A percentile compares a stretch with the other conserved stretches of the same genome.
Evolutionary conservation across 2,113 vertebrate species (phyloP).

Genomic region (Anhinga rufa): DNA sequence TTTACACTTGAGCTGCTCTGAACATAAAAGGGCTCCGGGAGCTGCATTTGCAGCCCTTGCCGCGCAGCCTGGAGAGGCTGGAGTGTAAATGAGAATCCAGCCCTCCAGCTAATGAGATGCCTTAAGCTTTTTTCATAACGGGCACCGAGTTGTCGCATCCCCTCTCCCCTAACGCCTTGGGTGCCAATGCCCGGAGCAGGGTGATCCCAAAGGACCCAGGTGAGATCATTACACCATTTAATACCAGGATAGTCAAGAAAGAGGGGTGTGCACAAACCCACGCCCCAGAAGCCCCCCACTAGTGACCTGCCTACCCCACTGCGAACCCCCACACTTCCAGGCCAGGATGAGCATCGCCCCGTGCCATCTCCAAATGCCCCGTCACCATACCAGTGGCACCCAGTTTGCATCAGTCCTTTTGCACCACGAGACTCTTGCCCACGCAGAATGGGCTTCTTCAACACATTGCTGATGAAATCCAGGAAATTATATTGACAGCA

Average conservation of each 20-base stretch:
- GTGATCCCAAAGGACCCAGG: background rate
- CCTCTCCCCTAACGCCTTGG: rapidly evolving
- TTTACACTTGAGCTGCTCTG: constrained; percentile 23
- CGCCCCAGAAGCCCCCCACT: rapidly evolving
- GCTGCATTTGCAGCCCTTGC: background rate
- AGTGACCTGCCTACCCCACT: background rate
- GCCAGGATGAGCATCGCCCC: background rate
- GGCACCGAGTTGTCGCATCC: rapidly evolving
- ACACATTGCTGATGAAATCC: background rate
- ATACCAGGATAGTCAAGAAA: background rate
- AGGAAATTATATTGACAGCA: background rate
- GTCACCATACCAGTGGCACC: background rate
- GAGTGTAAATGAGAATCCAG: constrained; percentile 4
- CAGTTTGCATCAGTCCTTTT: background rate
- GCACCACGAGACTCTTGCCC: background rate
- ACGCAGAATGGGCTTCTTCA: background rate
- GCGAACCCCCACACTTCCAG: background rate
- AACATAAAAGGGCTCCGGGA: background rate
- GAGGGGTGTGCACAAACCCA: background rate
- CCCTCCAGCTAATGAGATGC: background rate
- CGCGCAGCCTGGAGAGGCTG: background rate
- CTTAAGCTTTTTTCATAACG: rapidly evolving
- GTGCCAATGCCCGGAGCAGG: rapidly evolving
- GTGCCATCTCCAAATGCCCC: background rate
- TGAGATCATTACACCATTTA: rapidly evolving